Evolutionary conservation across 2,888 invertebrate species (phyloP).

Genomic region (Agrypnus murinus): DNA sequence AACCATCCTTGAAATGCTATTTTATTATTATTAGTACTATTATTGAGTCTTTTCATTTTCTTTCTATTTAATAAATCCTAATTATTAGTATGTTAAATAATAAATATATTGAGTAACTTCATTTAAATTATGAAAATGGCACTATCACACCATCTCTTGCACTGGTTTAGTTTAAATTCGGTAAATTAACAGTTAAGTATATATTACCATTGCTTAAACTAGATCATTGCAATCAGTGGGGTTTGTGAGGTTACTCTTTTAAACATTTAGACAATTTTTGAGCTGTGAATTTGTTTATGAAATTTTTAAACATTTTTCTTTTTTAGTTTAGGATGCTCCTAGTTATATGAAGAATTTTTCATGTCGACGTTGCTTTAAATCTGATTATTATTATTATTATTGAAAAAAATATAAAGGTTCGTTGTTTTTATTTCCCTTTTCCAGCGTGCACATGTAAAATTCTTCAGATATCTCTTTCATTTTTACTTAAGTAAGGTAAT

Average conservation of each 20-base stretch:
- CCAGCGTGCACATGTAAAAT: conserved; percentile 61
- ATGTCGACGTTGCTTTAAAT: conserved; percentile 16
- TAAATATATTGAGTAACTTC: not conserved
- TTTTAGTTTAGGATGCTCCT: conserved; percentile 45
- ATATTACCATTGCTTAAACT: too few species aligned
- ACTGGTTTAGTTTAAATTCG: too few species aligned
- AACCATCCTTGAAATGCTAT: conserved; percentile 22
- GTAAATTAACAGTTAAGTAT: too few species aligned
- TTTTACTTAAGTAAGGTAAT: conserved; percentile 64
- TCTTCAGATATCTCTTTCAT: conserved; percentile 55
- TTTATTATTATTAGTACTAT: conserved; percentile 8
- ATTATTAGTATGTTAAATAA: not conserved
- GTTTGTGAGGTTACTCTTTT: too few species aligned
- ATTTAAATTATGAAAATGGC: too few species aligned
- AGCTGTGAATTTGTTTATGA: conserved; percentile 42
- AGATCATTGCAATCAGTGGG: too few species aligned
- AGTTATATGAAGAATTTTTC: conserved; percentile 43
- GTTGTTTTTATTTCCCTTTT: conserved; percentile 20
- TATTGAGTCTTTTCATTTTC: too few species aligned
- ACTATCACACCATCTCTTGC: too few species aligned
- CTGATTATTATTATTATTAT: not conserved
- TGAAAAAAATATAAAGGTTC: conserved; percentile 37
- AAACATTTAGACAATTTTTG: not conserved
- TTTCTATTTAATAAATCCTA: too few species aligned
- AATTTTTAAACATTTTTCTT: conserved; percentile 30